These are phyloP conservation scores for Latheticus oryzae DNA, from an alignment of 2,888 invertebrate genomes.

Conservation along the genomic window DNA sequence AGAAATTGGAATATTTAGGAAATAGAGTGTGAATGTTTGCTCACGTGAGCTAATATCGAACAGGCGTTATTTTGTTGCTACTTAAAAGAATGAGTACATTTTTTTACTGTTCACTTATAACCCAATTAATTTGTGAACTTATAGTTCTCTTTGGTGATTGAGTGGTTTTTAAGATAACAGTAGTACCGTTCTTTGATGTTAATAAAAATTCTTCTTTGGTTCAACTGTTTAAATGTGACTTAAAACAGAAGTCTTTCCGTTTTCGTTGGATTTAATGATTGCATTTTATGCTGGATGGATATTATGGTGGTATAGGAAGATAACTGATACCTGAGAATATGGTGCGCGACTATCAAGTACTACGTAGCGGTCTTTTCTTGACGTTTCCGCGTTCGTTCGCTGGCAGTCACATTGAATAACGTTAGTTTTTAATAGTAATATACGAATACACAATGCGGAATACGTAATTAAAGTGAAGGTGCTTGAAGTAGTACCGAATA, in stretches of 20 bases:
- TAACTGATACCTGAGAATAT: slow-evolving; percentile 43
- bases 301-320: slow-evolving; percentile 39
- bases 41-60: slow-evolving; percentile 13
- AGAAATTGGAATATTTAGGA: slow-evolving; percentile 26
- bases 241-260: slow-evolving; percentile 9
- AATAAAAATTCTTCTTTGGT: slow-evolving; percentile 13
- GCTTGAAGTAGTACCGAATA: slow-evolving; percentile 3
- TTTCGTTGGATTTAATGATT: slow-evolving; percentile 23
- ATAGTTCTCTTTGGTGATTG: not conserved
- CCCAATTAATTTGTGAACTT: slow-evolving; percentile 1
- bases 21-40: slow-evolving; percentile 29
- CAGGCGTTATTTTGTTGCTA: not conserved
- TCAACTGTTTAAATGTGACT: slow-evolving; percentile 16
- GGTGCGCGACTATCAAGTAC: slow-evolving; percentile 43
- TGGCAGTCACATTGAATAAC: slow-evolving; percentile 49
- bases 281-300: slow-evolving; percentile 35
- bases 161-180: slow-evolving; percentile 11
- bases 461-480: slow-evolving; percentile 49
- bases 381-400: slow-evolving; percentile 51
- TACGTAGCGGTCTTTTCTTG: slow-evolving; percentile 48
- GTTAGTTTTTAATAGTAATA: slow-evolving; percentile 49
- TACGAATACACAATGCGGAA: slow-evolving; percentile 47
- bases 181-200: not conserved
- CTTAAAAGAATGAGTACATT: not conserved
- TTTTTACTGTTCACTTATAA: not conserved